Evolutionary conservation across 2,888 invertebrate genomes (phyloP).

Genomic region (Stenurella melanura): DNA sequence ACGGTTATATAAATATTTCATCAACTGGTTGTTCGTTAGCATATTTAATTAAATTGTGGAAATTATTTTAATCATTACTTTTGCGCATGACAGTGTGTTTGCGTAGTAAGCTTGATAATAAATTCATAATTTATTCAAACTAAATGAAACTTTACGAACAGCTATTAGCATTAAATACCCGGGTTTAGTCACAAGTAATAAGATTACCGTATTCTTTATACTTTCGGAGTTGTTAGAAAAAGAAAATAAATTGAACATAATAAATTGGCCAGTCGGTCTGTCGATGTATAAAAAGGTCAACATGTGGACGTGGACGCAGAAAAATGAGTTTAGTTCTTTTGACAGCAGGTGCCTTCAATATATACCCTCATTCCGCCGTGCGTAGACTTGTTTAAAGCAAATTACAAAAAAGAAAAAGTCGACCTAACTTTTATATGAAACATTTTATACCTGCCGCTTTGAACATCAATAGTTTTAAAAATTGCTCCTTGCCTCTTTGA

Average conservation of each 20-base stretch:
- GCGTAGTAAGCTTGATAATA: conserved; percentile 48
- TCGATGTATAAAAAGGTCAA: conserved; percentile 55
- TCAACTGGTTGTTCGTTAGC: conserved; percentile 41
- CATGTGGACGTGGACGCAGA: conserved; percentile 61
- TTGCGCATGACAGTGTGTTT: conserved; percentile 66
- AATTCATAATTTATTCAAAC: conserved; percentile 40
- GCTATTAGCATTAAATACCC: neutral
- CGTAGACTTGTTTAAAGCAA: conserved; percentile 55
- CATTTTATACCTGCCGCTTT: conserved; percentile 58
- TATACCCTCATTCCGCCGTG: conserved; percentile 51
- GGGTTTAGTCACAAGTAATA: conserved; percentile 22
- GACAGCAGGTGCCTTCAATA: conserved; percentile 63
- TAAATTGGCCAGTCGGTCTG: conserved; percentile 60
- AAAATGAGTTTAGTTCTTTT: conserved; percentile 62
- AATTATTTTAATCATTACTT: conserved; percentile 67
- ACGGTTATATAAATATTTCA: conserved; percentile 32
- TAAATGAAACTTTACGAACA: conserved; percentile 15
- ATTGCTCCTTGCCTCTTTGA: conserved; percentile 58
- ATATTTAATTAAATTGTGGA: conserved; percentile 51
- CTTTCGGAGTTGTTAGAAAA: conserved; percentile 15
- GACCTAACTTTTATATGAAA: conserved; percentile 50
- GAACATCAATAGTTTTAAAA: conserved; percentile 53
- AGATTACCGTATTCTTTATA: neutral
- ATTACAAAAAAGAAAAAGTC: conserved; percentile 55
- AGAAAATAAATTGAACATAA: conserved; percentile 51